phyloP scores from a whole-genome alignment of 1,140 invertebrate species.

The Drosophila quadrilineata region DNA sequence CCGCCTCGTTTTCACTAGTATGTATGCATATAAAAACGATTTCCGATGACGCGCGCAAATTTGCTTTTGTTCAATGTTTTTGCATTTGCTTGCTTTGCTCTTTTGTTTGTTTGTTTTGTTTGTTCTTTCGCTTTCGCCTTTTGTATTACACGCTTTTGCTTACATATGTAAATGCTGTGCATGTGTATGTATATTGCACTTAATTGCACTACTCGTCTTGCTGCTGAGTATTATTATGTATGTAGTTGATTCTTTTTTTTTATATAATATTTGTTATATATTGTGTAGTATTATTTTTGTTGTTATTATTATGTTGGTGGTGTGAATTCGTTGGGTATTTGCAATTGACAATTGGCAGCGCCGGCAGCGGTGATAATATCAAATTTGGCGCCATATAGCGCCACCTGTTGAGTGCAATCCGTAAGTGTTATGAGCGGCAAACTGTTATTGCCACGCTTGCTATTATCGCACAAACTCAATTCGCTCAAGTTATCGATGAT shows the following conservation, averaged over 20 bases:
- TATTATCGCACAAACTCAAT: constrained; percentile 47
- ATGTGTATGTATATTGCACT: constrained; percentile 24
- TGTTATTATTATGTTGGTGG: constrained; percentile 54
- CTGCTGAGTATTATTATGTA: too few relatives aligned
- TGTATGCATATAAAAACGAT: constrained; percentile 47
- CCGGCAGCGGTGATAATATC: constrained; percentile 15
- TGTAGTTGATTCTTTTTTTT: too few relatives aligned
- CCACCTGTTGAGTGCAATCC: constrained; percentile 70
- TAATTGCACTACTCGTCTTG: constrained; percentile 46
- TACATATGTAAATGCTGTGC: background rate
- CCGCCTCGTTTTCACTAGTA: too few relatives aligned
- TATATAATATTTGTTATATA: too few relatives aligned
- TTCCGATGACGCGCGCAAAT: constrained; percentile 64
- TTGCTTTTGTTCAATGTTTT: constrained; percentile 3
- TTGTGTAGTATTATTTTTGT: constrained; percentile 20
- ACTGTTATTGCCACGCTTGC: background rate
- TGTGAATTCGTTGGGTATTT: constrained; percentile 61
- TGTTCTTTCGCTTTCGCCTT: constrained; percentile 17
- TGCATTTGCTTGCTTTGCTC: constrained; percentile 26
- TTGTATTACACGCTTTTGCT: background rate
- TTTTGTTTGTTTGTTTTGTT: constrained; percentile 15
- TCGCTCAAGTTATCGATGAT: constrained; percentile 74
- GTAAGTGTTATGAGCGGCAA: constrained; percentile 72
- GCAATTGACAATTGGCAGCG: constrained; percentile 33
- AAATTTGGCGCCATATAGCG: constrained; percentile 45